phyloP scores from a whole-genome alignment of 2,113 vertebrate species.

The Gadus macrocephalus region DNA sequence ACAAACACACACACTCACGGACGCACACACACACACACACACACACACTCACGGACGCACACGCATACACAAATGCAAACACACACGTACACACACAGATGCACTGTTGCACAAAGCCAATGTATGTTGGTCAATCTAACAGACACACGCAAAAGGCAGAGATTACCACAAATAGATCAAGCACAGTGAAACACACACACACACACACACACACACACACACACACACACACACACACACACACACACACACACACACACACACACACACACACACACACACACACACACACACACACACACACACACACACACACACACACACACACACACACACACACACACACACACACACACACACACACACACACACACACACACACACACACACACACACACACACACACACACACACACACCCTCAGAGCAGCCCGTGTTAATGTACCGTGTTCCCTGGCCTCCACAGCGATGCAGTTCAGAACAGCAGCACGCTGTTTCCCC shows the following conservation, averaged over 20 bases:
- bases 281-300: slow-evolving; percentile 3
- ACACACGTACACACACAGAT: background rate
- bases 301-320: slow-evolving; percentile 2
- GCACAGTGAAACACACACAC: background rate
- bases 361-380: slow-evolving; percentile 3
- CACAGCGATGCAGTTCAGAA: background rate
- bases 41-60: slow-evolving; percentile 4
- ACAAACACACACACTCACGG: background rate
- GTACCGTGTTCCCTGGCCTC: background rate
- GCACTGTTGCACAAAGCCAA: background rate
- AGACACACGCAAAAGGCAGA: too few relatives aligned
- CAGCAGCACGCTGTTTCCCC: background rate
- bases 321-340: slow-evolving; percentile 1
- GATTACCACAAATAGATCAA: too few relatives aligned
- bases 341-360: slow-evolving; percentile 3
- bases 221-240: slow-evolving; percentile 2
- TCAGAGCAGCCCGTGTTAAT: background rate
- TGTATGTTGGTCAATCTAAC: too few relatives aligned
- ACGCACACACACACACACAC: slow-evolving; percentile 10
- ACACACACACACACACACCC: slow-evolving; percentile 1
- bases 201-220: slow-evolving; percentile 3
- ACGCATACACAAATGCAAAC: slow-evolving; percentile 29
- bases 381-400: slow-evolving; percentile 3
- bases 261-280: slow-evolving; percentile 2
- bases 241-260: slow-evolving; percentile 2